Evolutionary conservation across 2,888 invertebrate genomes (phyloP).

Genomic region (Willowsia nigromaculata): DNA sequence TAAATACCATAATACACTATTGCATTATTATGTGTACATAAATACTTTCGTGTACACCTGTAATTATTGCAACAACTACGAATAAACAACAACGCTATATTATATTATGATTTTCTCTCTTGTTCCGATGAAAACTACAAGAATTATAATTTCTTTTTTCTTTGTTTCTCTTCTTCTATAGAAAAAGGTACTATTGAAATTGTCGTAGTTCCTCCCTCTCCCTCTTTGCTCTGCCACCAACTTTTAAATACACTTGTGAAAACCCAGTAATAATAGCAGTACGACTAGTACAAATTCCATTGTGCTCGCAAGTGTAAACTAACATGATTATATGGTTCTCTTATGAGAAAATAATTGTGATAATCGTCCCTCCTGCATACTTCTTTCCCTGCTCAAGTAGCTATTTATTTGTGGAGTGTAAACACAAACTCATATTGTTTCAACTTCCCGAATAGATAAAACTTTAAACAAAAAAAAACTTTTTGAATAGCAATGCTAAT

Average conservation of each 20-base stretch:
- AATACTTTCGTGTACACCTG: conserved; percentile 23
- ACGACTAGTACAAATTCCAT: conserved; percentile 29
- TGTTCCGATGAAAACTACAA: conserved; percentile 30
- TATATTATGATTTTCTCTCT: no score
- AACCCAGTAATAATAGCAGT: conserved; percentile 28
- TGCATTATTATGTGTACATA: background rate
- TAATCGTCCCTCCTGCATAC: conserved; percentile 1
- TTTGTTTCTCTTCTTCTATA: background rate
- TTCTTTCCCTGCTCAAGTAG: background rate
- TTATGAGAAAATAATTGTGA: conserved; percentile 49
- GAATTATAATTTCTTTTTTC: conserved; percentile 31
- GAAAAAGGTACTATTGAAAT: background rate
- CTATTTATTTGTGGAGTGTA: background rate
- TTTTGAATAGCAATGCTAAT: background rate
- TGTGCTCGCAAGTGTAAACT: conserved; percentile 43
- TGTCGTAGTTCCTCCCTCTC: background rate
- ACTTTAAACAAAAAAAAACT: background rate
- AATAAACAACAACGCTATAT: background rate
- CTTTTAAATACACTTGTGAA: background rate
- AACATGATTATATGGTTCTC: conserved; percentile 43
- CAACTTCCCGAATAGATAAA: conserved; percentile 40
- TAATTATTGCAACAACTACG: background rate
- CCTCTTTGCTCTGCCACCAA: background rate
- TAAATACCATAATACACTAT: background rate
- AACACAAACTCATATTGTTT: conserved; percentile 45